Conservation (phyloP, 2,797 vertebrate species). For the Nannoperca obscura region DNA sequence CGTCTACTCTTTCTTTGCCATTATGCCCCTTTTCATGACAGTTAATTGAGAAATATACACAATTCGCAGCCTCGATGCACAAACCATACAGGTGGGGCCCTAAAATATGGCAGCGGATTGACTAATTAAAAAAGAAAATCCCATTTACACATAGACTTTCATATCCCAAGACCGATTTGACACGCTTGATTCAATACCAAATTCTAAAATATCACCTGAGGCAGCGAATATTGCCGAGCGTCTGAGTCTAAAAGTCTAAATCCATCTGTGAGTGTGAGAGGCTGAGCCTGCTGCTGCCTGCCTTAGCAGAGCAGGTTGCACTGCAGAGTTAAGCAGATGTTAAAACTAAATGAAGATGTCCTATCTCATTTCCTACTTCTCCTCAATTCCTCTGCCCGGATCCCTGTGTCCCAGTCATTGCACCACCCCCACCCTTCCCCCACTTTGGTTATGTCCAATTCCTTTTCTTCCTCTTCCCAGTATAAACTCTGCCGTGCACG, state of each 20-base stretch:
- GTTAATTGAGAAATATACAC: slow-evolving; percentile 57
- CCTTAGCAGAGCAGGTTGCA: slow-evolving; percentile 51
- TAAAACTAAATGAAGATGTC: slow-evolving; percentile 76
- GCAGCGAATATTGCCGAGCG: slow-evolving; percentile 59
- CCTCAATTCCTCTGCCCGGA: slow-evolving; percentile 34
- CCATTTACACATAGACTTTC: slow-evolving; percentile 65
- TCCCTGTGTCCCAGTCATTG: slow-evolving; percentile 35
- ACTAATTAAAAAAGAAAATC: slow-evolving; percentile 79
- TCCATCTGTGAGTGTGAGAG: slow-evolving; percentile 62
- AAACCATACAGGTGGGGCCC: slow-evolving; percentile 50
- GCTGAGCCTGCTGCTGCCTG: slow-evolving; percentile 55
- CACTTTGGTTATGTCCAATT: slow-evolving; percentile 41
- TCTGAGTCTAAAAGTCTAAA: slow-evolving; percentile 69
- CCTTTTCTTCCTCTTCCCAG: slow-evolving; percentile 37
- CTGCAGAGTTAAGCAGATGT: slow-evolving; percentile 64
- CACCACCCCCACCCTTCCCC: neutral
- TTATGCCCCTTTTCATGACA: slow-evolving; percentile 44
- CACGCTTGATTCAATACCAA: slow-evolving; percentile 69
- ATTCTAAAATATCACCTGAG: slow-evolving; percentile 74
- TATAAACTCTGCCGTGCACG: slow-evolving; percentile 59
- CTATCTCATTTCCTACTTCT: slow-evolving; percentile 63
- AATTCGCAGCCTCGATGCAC: slow-evolving; percentile 40
- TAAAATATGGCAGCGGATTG: slow-evolving; percentile 46
- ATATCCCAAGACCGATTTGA: slow-evolving; percentile 63
- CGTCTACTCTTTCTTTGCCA: slow-evolving; percentile 18